Percentiles rank a stretch among this genome's conserved stretches.
Evolutionary conservation across 2,797 vertebrate species (phyloP).

Genomic region (Acridotheres tristis): DNA sequence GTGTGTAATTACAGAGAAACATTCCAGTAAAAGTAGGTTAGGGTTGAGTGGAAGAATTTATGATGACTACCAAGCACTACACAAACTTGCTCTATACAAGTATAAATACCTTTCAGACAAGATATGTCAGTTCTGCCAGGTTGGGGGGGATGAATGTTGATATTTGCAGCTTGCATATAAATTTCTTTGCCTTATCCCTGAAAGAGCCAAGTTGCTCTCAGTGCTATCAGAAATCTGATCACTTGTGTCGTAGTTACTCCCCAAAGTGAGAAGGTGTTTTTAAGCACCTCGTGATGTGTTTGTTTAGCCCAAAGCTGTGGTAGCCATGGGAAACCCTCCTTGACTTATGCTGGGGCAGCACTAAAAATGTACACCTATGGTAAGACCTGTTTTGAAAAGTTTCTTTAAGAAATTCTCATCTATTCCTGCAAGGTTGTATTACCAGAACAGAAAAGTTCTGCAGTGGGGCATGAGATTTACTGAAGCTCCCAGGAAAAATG

Average conservation of each 20-base stretch:
- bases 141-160: background rate
- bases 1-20: background rate
- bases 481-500: background rate
- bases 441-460: background rate
- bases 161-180: background rate
- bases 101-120: conserved; percentile 27
- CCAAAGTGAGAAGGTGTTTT: background rate
- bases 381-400: background rate
- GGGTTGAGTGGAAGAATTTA: conserved; percentile 1
- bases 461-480: background rate
- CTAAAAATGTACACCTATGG: background rate
- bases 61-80: background rate
- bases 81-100: conserved; percentile 13
- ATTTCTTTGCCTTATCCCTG: background rate
- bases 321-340: background rate
- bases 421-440: rapidly evolving
- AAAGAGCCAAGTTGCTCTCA: background rate
- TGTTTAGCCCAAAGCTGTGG: background rate
- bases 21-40: background rate
- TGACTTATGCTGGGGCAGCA: background rate
- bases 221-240: background rate
- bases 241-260: background rate
- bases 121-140: background rate
- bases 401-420: background rate
- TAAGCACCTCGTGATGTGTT: background rate